Conservation (phyloP, 2,888 invertebrate genomes). For the Campopleginae sp. region DNA sequence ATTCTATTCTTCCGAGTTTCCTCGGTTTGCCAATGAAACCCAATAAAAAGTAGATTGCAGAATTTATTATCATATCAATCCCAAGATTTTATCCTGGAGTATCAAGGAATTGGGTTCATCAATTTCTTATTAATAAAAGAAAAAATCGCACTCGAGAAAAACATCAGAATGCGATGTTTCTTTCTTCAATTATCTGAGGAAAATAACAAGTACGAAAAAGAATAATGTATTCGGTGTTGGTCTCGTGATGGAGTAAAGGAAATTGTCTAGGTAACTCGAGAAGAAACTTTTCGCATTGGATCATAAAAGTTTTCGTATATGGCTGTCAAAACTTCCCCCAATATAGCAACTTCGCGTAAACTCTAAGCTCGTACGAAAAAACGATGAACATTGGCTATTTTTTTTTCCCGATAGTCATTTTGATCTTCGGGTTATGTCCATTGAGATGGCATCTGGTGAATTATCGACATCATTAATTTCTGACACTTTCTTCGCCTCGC, state of each 20-base stretch:
- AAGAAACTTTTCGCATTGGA: constrained; percentile 17
- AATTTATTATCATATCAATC: not conserved
- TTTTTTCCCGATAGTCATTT: constrained; percentile 4
- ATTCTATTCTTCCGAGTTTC: not conserved
- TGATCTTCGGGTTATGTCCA: constrained; percentile 1
- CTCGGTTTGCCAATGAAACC: not conserved
- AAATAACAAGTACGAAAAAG: not conserved
- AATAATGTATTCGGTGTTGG: constrained; percentile 1
- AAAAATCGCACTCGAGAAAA: not conserved
- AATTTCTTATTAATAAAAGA: not conserved
- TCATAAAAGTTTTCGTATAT: constrained; percentile 8
- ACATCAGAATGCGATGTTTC: not conserved
- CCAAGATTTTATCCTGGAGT: not conserved
- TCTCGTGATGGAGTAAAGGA: not conserved
- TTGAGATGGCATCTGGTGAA: not conserved
- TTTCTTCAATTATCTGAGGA: not conserved
- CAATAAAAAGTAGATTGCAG: not conserved
- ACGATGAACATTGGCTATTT: constrained; percentile 5
- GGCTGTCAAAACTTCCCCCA: constrained; percentile 1
- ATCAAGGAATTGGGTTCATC: no score
- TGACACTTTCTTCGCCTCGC: not conserved
- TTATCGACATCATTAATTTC: not conserved
- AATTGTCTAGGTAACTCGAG: not conserved
- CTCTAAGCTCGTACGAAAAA: constrained; percentile 1
- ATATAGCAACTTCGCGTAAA: not conserved